phyloP scores from a whole-genome alignment of 2,888 invertebrate species.

The Aethes cnicana region DNA sequence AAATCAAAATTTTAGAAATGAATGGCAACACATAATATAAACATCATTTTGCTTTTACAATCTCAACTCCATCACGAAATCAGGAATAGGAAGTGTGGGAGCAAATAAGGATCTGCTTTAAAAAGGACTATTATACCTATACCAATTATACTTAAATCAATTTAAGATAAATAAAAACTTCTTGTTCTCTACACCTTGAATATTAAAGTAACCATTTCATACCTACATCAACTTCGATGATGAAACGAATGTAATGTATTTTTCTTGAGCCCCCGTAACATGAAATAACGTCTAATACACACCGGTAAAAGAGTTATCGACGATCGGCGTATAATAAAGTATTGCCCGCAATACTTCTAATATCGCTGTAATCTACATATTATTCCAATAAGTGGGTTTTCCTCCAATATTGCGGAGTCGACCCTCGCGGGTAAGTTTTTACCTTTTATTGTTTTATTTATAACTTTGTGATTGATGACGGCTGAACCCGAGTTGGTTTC shows the following conservation, averaged over 20 bases:
- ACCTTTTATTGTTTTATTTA: constrained; percentile 83
- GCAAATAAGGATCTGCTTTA: no score
- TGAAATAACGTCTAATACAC: constrained; percentile 15
- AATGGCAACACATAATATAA: neutral
- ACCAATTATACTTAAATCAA: no score
- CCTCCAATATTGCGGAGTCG: constrained; percentile 72
- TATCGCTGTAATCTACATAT: constrained; percentile 80
- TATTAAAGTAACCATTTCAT: no score
- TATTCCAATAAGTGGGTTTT: constrained; percentile 81
- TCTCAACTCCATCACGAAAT: no score
- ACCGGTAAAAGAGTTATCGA: constrained; percentile 55
- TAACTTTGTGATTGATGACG: constrained; percentile 82
- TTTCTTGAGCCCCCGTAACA: no score
- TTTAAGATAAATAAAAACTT: no score
- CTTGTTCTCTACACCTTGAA: no score
- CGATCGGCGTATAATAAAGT: constrained; percentile 54
- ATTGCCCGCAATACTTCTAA: constrained; percentile 68
- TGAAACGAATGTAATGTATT: no score
- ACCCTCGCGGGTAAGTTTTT: constrained; percentile 76
- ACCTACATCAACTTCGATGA: no score
- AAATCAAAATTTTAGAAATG: no score
- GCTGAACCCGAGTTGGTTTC: constrained; percentile 68
- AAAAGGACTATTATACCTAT: no score
- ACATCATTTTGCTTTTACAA: neutral
- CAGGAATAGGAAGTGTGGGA: no score